phyloP scores from a whole-genome alignment of 2,888 invertebrate species.

The Arge pagana region DNA sequence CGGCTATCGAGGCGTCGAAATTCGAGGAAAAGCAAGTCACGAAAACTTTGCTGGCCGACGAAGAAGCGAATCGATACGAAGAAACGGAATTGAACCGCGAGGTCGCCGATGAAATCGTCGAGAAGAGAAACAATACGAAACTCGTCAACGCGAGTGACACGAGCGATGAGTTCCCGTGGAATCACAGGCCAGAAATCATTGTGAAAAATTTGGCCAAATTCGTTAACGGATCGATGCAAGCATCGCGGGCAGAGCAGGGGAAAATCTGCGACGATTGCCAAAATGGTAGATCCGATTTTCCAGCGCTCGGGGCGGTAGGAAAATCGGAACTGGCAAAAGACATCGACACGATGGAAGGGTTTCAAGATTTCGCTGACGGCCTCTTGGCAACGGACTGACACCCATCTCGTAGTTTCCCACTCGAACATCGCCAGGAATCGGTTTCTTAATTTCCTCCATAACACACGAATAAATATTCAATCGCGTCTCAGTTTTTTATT shows the following conservation, averaged over 20 bases:
- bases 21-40: constrained; percentile 27
- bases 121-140: background rate
- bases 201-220: constrained; percentile 6
- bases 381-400: constrained; percentile 38
- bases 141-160: background rate
- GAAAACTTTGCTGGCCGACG: constrained; percentile 18
- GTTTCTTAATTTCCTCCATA: no score
- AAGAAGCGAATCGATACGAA: constrained; percentile 33
- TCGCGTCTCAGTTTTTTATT: background rate
- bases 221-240: background rate
- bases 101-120: background rate
- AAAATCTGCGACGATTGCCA: background rate
- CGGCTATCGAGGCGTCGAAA: constrained; percentile 40
- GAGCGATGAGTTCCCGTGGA: background rate
- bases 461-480: background rate
- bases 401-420: no score
- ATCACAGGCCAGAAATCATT: constrained; percentile 10
- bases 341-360: constrained; percentile 44
- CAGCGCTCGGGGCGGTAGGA: background rate
- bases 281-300: constrained; percentile 19
- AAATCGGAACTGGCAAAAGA: constrained; percentile 26
- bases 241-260: background rate
- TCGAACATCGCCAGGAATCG: no score
- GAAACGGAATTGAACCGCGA: constrained; percentile 34
- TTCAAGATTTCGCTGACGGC: constrained; percentile 45